Base-by-base conservation (phyloP, 2,113 vertebrate genomes). In the Siniperca chuatsi region DNA sequence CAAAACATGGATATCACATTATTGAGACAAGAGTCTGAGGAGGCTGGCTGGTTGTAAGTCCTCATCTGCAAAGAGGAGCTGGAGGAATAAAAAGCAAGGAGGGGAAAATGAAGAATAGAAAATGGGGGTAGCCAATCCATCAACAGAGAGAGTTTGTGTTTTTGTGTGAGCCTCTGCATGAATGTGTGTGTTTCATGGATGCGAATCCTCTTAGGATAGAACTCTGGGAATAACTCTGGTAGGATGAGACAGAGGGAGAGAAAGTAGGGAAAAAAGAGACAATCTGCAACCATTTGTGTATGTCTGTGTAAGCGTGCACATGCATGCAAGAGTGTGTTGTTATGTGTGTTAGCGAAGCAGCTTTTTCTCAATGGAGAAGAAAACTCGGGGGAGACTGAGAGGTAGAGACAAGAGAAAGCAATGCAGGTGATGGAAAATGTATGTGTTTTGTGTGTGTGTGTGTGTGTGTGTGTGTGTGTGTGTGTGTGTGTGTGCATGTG, bases 1-100 rank as follows among this genome's bases (percentile, higher is more conserved):
- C 48, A 57, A 81, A 84, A 90, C 85, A 80, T 9, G 71, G 75
- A 86, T 82, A 78, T 80, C 67, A 86, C 78, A 86, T 84, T 73
- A 90, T 82, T 78, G 71, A 72, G 76, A 74, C 75, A 61, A 52
- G 67, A 85, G 44, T 52, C 64, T 52, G 29, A 79, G 75, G 48
- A 67, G 72, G 48, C 33, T 9, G 29, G 12, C 2, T 2, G 55
- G 70, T 52, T 48, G n/a, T 75, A 54, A 67, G 58, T 78, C 57
- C 42, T 82, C 65, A 35, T 44, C 44, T 48, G 57, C 65, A 62
- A 67, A 16, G 40, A 62, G 64, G 20, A 61, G 64, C 10, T 42
- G 35, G 16, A 66, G 21, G 11, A 69, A 35, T n/a, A 66, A 20
- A 60, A 78, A 23, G 12, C 15, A 18, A 9, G 21, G 35, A 46